Base-by-base conservation (phyloP, 1,140 invertebrate genomes). In the Onthophagus taurus region DNA sequence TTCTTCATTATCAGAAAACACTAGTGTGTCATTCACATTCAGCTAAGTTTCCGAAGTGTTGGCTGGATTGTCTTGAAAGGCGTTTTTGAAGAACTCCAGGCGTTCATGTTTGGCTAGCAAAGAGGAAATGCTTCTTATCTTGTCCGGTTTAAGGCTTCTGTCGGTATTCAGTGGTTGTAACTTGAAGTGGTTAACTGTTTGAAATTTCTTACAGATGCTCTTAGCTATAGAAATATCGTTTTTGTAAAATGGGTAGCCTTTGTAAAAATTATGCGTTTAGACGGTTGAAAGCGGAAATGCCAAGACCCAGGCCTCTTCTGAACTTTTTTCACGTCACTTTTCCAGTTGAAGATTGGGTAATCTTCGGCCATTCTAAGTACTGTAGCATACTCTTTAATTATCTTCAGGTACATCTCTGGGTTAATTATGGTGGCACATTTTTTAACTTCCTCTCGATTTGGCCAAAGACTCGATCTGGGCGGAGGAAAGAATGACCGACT, bases 121-220 rank as follows among this genome's bases (percentile, higher is more conserved):
- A 38, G 36, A 23, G 7, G 21, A 21, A n/a, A 38, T 38, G 21
- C 36, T 38, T 38, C 19, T 38, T 38, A 38, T 38, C 13, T 38
- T 38, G 36, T 38, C 36, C 7, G 36, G 36, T 38, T 38, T 19
- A 38, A 38, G 16, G 11, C 11, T 17, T 38, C 36, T 38, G 11
- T 19, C 36, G 43, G 54, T 14, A 21, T 38, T 14, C 36, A 38
- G 11, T 21, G 14, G 17, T 14, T 19, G 14, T 13, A 2, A 18
- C 18, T 38, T 19, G 8, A 38, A 7, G 6, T 34, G 31, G 6
- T 6, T 7, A 9, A n/a, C 13, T n/a, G 6, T 16, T 14, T 34
- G n/a, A 7, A 19, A 8, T 21, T 21, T 23, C 21, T 38, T 38
- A 21, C 36, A 7, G 7, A 21, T 23, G 7, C 17, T 14, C 7